Base-by-base conservation (phyloP, 2,113 vertebrate species). In the Pristiophorus japonicus region DNA sequence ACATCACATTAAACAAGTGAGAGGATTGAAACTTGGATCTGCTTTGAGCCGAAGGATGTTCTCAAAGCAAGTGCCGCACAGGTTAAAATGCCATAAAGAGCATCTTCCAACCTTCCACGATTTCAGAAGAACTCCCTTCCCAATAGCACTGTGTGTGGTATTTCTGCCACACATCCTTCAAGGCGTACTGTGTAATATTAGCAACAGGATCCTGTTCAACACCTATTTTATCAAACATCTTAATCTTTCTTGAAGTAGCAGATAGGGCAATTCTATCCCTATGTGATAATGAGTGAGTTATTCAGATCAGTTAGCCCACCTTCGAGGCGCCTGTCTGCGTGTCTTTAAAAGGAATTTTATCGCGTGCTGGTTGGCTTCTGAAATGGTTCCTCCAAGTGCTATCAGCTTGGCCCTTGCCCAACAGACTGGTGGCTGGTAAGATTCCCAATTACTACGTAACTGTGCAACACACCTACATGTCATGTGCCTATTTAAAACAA, bases 401-500 rank as follows among this genome's bases (percentile, higher is more conserved):
- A 63, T 65, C 55, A n/a, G 88, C 59, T 92, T 38, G 88, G 34
- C 88, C n/a, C n/a, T 7, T 92, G 18, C 88, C 55, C 88, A 65
- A 20, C 88, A n/a, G 22, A 38, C 14, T 22, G 88, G 22, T 38
- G 59, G 88, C 88, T 63, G 6, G 59, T 92, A 38, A 63, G n/a
- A 14, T 65, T 5, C 12, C 87, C 3, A 4, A 38, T 63, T 63
- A 92, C n/a, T 38, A 92, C 59, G 18, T 63, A 22, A 11, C 65
- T 63, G 59, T 63, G 59, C 38, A 63, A 92, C 88, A 92, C 88
- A 91, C 34, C n/a, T 55, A 62, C 88, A 63, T 14, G 6, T 63
- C 30, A 22, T 2, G 55, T 92, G 88, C 88, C 88, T 92, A 92
- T 92, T 92, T 92, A 92, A 92, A 92, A 92, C 88, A 92, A 92